Evolutionary conservation across 2,113 vertebrate genomes (phyloP).

Genomic region (Lonchura striata): DNA sequence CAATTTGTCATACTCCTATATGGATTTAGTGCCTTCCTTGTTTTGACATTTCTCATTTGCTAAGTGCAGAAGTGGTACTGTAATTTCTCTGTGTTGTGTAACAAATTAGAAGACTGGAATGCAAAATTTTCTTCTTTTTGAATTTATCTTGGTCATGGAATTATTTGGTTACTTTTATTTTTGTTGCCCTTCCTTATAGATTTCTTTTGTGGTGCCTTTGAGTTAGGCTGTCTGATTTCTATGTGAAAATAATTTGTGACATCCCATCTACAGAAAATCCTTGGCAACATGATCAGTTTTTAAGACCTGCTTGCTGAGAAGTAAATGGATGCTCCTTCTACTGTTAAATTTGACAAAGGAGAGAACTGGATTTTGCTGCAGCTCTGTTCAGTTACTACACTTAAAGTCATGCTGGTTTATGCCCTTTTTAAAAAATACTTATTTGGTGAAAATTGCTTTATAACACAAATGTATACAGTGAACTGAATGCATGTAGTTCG

Average conservation of each 20-base stretch:
- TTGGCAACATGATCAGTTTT: neutral
- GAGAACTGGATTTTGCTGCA: neutral
- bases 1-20: conserved; percentile 25
- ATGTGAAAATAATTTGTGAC: neutral
- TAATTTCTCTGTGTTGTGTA: neutral
- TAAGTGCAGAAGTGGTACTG: neutral
- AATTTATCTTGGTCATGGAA: neutral
- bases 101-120: neutral
- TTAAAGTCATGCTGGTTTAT: neutral
- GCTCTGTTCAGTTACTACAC: neutral
- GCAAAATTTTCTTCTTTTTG: neutral
- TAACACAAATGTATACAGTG: neutral
- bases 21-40: conserved; percentile 35
- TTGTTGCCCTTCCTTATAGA: neutral
- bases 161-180: neutral
- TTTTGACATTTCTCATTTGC: conserved; percentile 52
- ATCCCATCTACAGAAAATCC: neutral
- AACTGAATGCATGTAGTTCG: neutral
- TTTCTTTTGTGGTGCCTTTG: neutral
- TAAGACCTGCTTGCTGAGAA: neutral
- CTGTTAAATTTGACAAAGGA: neutral
- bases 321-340: neutral
- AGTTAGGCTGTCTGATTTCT: neutral
- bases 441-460: neutral
- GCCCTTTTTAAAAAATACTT: neutral